phyloP scores from a whole-genome alignment of 2,113 vertebrate species.

The Pagrus major region DNA sequence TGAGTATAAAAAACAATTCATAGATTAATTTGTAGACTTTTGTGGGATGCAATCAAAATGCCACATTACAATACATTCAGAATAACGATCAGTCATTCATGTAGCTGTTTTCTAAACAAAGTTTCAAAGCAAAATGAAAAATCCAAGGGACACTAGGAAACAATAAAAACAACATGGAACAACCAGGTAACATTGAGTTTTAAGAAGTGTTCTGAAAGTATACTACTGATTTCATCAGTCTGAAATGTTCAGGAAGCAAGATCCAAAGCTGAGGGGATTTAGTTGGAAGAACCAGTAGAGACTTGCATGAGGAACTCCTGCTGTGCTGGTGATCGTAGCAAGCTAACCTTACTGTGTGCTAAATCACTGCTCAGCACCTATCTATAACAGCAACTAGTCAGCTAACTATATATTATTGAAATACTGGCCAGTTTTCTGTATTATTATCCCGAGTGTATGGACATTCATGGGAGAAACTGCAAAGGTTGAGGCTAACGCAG shows the following conservation, averaged over 20 bases:
- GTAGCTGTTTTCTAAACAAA: not conserved
- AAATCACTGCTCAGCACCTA: too few species aligned
- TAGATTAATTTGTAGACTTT: not conserved
- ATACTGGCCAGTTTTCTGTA: too few species aligned
- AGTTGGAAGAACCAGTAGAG: not conserved
- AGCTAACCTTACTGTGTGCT: too few species aligned
- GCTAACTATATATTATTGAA: too few species aligned
- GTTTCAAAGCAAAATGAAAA: not conserved
- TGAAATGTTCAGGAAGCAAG: not conserved
- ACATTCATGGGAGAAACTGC: too few species aligned
- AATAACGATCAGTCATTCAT: not conserved
- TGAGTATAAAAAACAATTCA: not conserved
- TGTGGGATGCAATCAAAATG: constrained; percentile 25
- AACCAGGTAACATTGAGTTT: not conserved
- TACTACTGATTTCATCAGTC: not conserved
- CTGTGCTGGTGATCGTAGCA: not conserved
- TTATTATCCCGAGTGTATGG: too few species aligned
- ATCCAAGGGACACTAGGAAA: not conserved
- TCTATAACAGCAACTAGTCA: too few species aligned
- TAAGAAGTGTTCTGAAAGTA: not conserved
- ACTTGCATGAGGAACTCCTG: not conserved
- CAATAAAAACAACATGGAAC: not conserved
- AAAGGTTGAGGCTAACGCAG: too few species aligned
- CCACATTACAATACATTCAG: constrained; percentile 10
- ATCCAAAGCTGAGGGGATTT: not conserved